Conservation (phyloP, 2,113 vertebrate species). For the Ceyx cyanopectus region DNA sequence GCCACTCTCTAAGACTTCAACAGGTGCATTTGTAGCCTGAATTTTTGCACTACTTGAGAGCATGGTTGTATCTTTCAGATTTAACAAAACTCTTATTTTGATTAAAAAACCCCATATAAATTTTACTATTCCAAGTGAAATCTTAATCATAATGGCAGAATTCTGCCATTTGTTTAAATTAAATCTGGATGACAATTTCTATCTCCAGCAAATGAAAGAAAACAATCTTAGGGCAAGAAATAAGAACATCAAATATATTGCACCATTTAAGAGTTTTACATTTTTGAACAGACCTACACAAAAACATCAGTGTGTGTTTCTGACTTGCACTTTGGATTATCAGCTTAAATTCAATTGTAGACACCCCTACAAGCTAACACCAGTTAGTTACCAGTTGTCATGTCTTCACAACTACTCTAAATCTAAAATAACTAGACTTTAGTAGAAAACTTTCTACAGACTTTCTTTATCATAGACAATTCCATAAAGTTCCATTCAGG, state of each 20-base stretch:
- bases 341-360: not conserved
- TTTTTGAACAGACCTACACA: not conserved
- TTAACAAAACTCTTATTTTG: not conserved
- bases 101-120: not conserved
- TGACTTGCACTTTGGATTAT: not conserved
- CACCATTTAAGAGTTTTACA: accelerated
- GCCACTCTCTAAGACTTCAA: not conserved
- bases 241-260: not conserved
- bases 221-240: not conserved
- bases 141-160: not conserved
- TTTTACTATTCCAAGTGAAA: not conserved
- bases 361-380: not conserved
- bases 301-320: not conserved
- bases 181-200: not conserved
- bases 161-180: not conserved
- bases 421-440: not conserved
- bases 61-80: not conserved
- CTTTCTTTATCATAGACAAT: not conserved
- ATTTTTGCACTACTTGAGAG: not conserved
- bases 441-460: not conserved
- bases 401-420: not conserved
- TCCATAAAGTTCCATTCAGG: not conserved
- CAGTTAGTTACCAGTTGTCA: not conserved
- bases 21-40: not conserved
- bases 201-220: not conserved